These are phyloP conservation scores for Limnodromus scolopaceus DNA, from an alignment of 2,797 vertebrate species.

Conservation along the genomic window DNA sequence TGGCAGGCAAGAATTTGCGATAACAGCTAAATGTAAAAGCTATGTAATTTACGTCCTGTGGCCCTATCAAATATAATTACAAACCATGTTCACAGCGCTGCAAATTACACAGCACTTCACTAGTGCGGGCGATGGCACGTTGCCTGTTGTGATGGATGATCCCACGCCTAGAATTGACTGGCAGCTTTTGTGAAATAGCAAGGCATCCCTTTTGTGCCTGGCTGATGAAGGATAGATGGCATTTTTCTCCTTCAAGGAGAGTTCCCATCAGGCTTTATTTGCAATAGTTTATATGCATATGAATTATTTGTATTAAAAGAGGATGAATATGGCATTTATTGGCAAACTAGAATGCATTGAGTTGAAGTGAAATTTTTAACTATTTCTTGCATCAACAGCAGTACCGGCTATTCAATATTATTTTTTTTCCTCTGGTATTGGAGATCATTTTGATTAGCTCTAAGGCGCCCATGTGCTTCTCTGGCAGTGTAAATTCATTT, in stretches of 20 bases:
- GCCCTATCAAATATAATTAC: not conserved
- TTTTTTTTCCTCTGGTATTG: not conserved
- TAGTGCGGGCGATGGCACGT: not conserved
- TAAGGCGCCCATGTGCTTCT: not conserved
- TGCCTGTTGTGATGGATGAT: not conserved
- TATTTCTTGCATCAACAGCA: not conserved
- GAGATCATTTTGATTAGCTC: not conserved
- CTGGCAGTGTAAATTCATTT: not conserved
- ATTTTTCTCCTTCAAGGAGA: constrained; percentile 26
- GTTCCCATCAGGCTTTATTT: constrained; percentile 11
- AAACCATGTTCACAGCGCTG: not conserved
- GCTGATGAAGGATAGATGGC: constrained; percentile 11
- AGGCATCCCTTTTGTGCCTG: not conserved
- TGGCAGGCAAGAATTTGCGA: not conserved
- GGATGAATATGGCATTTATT: not conserved
- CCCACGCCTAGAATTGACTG: constrained; percentile 17
- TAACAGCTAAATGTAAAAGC: not conserved
- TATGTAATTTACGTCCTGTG: not conserved
- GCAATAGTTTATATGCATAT: not conserved
- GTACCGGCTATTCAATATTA: not conserved
- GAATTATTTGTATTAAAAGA: constrained; percentile 23
- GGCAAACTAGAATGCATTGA: not conserved
- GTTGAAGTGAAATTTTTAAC: not conserved
- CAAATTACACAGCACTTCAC: constrained; percentile 6
- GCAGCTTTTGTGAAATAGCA: not conserved